These are phyloP conservation scores for Gonatopus flavifemur DNA, from an alignment of 1,140 invertebrate species.

Conservation along the genomic window DNA sequence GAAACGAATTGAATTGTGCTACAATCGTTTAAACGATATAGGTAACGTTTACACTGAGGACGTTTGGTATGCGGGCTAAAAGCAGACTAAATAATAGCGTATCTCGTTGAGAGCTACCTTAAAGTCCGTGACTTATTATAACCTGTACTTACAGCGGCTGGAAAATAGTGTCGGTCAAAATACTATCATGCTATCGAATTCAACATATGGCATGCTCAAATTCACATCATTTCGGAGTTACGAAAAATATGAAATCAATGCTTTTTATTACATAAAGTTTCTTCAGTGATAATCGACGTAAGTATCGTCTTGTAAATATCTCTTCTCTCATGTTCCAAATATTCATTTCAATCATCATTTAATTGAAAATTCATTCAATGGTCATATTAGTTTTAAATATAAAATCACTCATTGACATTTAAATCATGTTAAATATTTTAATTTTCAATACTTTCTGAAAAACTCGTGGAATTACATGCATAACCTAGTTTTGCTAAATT, in stretches of 20 bases:
- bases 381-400: not conserved
- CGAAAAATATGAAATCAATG: slow-evolving; percentile 14
- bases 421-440: not conserved
- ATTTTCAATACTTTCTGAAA: not conserved
- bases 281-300: slow-evolving; percentile 26
- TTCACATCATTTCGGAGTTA: slow-evolving; percentile 7
- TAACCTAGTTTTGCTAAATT: not conserved
- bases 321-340: not conserved
- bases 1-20: too few species aligned
- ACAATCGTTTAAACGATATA: too few species aligned
- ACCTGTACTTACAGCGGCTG: too few species aligned
- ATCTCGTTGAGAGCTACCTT: too few species aligned
- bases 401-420: slow-evolving; percentile 3
- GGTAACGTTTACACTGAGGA: too few species aligned
- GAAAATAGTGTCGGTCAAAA: too few species aligned
- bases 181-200: too few species aligned
- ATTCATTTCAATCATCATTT: not conserved
- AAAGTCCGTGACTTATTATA: too few species aligned
- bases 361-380: not conserved
- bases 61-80: too few species aligned
- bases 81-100: too few species aligned
- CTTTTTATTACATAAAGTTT: slow-evolving; percentile 10
- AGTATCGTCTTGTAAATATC: not conserved
- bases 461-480: not conserved
- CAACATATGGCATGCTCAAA: slow-evolving; percentile 26